Evolutionary conservation across 35 echinoderm and acorn worm genomes (phyloP), one percentile per base, ranked within the genome.

Genomic region (Heliocidaris tuberculata): DNA sequence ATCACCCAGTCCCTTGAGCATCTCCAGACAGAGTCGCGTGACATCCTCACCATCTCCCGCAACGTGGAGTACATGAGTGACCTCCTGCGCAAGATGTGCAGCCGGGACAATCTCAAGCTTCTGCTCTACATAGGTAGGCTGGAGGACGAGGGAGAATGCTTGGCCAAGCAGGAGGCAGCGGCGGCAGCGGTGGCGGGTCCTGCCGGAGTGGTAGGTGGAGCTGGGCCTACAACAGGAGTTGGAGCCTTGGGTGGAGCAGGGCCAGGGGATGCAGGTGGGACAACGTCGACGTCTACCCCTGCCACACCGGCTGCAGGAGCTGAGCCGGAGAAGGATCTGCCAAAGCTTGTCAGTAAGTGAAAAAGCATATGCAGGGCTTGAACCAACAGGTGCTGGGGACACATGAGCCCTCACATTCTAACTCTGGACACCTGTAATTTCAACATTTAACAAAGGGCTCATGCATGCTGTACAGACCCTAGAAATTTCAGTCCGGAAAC

Each of bases 61-160:
- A 98, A 98, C 47, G 90, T 98, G 8, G 95, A 97, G 15, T 94
- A 96, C 91, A 96, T 96, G 60, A 93, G 95, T 92, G 97, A 97
- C 16, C 86, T 98, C 2, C 90, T 98, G 21, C 85, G 97, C 24
- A 92, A 70, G 30, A 93, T 96, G 31, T 98, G 96, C 50, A 94
- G 60, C 30, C 42, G 94, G 15, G 90, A 96, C 21, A 95, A 93
- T 94, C 97, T 94, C 15, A 95, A 95, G 92, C 94, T 97, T 50
- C 92, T 98, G n/a, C 96, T 98, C 27, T 97, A 94, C 47, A 92
- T 98, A n/a, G 97, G 95, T 3, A 96, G 96, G 85, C 93, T 98
- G 48, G 97, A 98, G 85, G 97, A 98, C 95, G 95, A 95, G 93
- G 96, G 96, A 16, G 91, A 93, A 31, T 93, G 91, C 50, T 10